Evolutionary conservation across 2,888 invertebrate species (phyloP), one percentile per base, ranked within the genome.

Genomic region (Chesias legatella): DNA sequence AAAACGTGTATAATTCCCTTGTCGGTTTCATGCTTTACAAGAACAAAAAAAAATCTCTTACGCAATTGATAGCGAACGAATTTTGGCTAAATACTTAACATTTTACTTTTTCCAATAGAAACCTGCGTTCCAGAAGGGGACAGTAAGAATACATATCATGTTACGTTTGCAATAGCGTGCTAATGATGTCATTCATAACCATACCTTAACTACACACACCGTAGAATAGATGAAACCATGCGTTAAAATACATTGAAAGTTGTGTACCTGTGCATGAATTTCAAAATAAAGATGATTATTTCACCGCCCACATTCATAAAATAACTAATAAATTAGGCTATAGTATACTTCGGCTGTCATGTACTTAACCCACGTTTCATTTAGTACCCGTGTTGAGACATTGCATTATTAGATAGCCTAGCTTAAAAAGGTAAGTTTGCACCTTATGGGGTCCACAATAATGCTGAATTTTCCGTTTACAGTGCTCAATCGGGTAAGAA

Each of bases 141-240:
- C 22, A 44, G 55, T 55, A 55, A 55, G 55, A 1, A 90, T 92
- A 91, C 21, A 92, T 91, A 58, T 91, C 93, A 5, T 93, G 93
- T 69, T 81, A 90, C 17, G 28, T 21, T 32, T 40, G 36, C 40
- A 40, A 47, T 90, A 91, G 63, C 90, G 89, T 58, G 76, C 90
- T 9, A 93, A 48, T 46, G 43, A 39, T 42, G 28, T 26, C 43
- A 36, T 38, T 32, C 25, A 36, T 45, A 39, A 17, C 6, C 22
- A 11, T 33, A 7, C 44, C 28, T 40, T 10, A 33, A 33, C 33
- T 27, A 34, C 21, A 10, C 10, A 23, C 41, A 31, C 17, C 25
- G 20, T 33, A 33, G 10, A 10, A 22, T 17, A 17, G 13, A 17
- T 17, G 13, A 17, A 17, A 17, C 13, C 13, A 17, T 17, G 13